These are phyloP conservation scores for Dastarcus helophoroides DNA, from an alignment of 2,888 invertebrate species.

Conservation along the genomic window DNA sequence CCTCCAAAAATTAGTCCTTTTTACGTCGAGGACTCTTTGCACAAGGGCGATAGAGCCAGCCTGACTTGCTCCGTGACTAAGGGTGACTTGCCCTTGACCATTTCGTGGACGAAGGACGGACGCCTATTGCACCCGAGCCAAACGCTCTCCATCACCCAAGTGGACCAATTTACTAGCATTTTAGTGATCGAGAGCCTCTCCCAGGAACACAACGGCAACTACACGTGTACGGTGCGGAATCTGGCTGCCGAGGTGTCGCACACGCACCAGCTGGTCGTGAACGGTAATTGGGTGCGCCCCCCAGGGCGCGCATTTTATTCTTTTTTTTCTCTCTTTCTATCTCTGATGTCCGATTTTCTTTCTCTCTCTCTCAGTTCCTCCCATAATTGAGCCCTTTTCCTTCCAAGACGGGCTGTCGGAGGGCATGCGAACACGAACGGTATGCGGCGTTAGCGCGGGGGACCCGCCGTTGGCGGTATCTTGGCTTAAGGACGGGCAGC, in stretches of 20 bases:
- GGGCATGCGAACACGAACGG: constrained; percentile 70
- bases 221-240: constrained; percentile 63
- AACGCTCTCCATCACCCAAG: constrained; percentile 54
- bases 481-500: constrained; percentile 74
- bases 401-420: constrained; percentile 74
- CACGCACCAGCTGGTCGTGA: constrained; percentile 62
- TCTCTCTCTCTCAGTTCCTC: constrained; percentile 56
- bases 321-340: constrained; percentile 41
- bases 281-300: constrained; percentile 52
- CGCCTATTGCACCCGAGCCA: constrained; percentile 51
- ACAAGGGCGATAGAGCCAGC: constrained; percentile 62
- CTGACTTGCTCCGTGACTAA: constrained; percentile 64
- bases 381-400: constrained; percentile 75
- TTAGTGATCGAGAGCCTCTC: constrained; percentile 64
- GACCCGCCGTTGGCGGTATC: constrained; percentile 69
- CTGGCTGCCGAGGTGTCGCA: constrained; percentile 62
- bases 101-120: constrained; percentile 67
- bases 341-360: constrained; percentile 49
- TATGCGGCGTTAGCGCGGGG: constrained; percentile 69
- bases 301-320: too few relatives aligned
- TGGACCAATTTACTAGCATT: constrained; percentile 67
- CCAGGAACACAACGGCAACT: constrained; percentile 67
- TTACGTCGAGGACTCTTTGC: constrained; percentile 54
- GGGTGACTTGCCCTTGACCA: constrained; percentile 64
- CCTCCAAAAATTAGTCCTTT: constrained; percentile 69